Conservation (phyloP, 2,888 invertebrate genomes). For the Lasioglossum villosulum region DNA sequence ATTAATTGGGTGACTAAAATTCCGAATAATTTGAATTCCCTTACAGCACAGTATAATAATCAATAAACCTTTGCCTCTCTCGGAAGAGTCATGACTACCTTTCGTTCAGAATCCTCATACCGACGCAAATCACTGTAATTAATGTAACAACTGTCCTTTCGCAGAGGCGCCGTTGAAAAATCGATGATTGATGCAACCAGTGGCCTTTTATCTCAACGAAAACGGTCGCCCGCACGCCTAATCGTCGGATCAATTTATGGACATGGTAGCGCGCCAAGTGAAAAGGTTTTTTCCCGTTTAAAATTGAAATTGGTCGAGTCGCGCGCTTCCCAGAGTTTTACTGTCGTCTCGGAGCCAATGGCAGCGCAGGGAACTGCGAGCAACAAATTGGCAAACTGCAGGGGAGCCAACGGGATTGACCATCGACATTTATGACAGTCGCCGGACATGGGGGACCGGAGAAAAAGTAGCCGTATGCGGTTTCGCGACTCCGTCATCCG, state of each 20-base stretch:
- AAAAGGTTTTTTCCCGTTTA: background rate
- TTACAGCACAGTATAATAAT: background rate
- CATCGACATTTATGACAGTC: conserved; percentile 58
- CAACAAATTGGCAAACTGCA: conserved; percentile 25
- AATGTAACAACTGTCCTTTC: conserved; percentile 6
- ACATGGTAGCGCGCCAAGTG: background rate
- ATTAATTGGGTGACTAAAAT: background rate
- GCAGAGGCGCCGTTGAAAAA: background rate
- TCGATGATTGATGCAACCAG: conserved; percentile 20
- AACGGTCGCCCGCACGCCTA: background rate
- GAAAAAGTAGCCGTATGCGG: conserved; percentile 41
- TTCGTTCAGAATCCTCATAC: background rate
- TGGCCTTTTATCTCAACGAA: conserved; percentile 35
- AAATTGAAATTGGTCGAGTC: background rate
- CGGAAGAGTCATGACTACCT: background rate
- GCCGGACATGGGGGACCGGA: background rate
- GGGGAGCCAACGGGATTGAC: conserved; percentile 25
- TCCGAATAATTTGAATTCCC: background rate
- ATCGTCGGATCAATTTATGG: background rate
- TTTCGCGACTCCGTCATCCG: conserved; percentile 47
- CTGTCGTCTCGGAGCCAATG: background rate
- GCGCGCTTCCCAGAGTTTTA: background rate
- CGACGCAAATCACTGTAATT: background rate
- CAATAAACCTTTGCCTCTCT: background rate
- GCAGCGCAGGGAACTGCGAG: conserved; percentile 15